Base-by-base conservation (phyloP, 92 coral and sea anemone genomes). In the Porites cylindrica region DNA sequence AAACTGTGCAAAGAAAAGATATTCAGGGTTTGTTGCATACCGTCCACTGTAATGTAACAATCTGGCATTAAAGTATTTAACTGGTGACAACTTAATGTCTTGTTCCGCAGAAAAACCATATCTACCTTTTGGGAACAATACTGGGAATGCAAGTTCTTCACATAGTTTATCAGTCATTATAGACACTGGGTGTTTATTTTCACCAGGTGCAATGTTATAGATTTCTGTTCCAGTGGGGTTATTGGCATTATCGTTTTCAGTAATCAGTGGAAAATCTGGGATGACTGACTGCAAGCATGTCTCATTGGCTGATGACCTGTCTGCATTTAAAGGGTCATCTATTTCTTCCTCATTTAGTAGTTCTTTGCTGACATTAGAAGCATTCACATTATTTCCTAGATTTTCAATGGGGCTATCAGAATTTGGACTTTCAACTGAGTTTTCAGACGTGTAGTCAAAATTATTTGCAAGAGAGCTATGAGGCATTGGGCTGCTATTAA, bases 91-190 rank as follows among this genome's bases (percentile, higher is more conserved):
- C 38, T 82, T 86, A 7, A 86, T 64, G 58, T 70, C 21, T 17
- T 93, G 29, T 43, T 92, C 87, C 14, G 85, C 75, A 5, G 59
- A 67, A 80, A 75, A 92, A 11, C 95, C 95, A 89, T 74, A 89
- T 53, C 85, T 78, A 5, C 93, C 95, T 81, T 82, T 90, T 8
- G 93, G 96, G 79, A 93, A 90, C 63, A 93, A 69, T 86, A 82
- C 91, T 23, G 96, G 95, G 24, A 23, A 23, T 23, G 24, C 24
- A 23, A 23, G 24, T 23, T 23, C 24, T 23, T 23, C 24, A 23
- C 89, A 89, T 26, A 76, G 63, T 51, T 76, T 83, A 70, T 89
- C 92, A 60, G 84, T 83, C 82, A 83, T 77, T 13, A 82, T 21
- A 51, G 76, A 85, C 83, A 51, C 79, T 13, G 88, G 88, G 29